Base-by-base conservation (phyloP, 2,113 vertebrate species). In the Pelvicachromis taeniatus region DNA sequence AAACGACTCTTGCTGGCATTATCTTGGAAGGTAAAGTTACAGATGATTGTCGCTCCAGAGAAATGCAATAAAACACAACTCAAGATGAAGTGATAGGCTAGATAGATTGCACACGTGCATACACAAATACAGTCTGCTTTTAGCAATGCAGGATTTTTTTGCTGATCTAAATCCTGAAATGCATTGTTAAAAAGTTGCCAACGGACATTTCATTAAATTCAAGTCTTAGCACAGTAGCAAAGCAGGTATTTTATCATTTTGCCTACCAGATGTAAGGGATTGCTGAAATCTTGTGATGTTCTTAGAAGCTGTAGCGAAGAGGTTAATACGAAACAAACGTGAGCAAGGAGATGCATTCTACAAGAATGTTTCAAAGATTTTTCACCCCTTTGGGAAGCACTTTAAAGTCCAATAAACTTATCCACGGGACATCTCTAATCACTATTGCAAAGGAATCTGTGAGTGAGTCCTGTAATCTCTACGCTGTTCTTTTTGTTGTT, bases 11-110 rank as follows among this genome's bases (percentile, higher is more conserved):
- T 4, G 54, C 83, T 88, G 88, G 75, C 91, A 87, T 84, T 81
- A 45, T 87, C 65, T 53, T 86, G 87, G 86, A 88, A 90, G 88
- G 48, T 84, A 87, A 88, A 77, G 80, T 85, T 88, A 88, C 83
- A 89, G 92, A 94, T 91, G 89, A 82, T n/a, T 85, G 87, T 77
- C 81, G 79, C 70, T 93, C n/a, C 81, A 59, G 21, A 80, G 83
- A 84, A 91, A 89, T 85, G 88, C 85, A 87, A 92, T 89, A 90
- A 91, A 93, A 77, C 78, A 82, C 78, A 84, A 50, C 52, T 81
- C 70, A 81, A 88, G 88, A 92, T 92, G 38, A 89, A 87, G 88
- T 83, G 81, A 88, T 82, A 77, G 77, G 40, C n/a, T 63, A 55
- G 29, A 48, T 13, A 85, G 86, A 91, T 58, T 82, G 80, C 54